Evolutionary conservation across 2,113 vertebrate genomes (phyloP).

Genomic region (Eubucco bourcierii): DNA sequence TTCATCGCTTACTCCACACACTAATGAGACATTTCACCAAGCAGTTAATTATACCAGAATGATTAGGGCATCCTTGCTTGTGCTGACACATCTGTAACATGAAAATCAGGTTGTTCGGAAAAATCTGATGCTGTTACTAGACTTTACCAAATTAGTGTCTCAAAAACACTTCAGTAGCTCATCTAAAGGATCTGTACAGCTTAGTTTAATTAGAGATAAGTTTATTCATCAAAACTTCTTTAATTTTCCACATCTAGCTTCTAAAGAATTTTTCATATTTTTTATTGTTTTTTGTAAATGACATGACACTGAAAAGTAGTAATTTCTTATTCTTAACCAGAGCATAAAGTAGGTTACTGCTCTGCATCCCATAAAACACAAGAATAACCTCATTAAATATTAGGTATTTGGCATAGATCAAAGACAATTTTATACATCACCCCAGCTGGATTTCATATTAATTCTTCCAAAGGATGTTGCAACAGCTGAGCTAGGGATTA

Average conservation of each 20-base stretch:
- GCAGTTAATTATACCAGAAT: slow-evolving; percentile 56
- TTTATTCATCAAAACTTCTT: slow-evolving; percentile 58
- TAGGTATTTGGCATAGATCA: not conserved
- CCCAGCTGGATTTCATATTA: not conserved
- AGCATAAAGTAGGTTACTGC: slow-evolving; percentile 63
- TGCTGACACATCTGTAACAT: slow-evolving; percentile 47
- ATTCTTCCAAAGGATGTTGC: not conserved
- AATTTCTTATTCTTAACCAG: slow-evolving; percentile 42
- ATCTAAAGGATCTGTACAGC: slow-evolving; percentile 17
- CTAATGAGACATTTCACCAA: slow-evolving; percentile 70
- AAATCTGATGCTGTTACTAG: slow-evolving; percentile 44
- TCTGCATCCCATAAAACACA: slow-evolving; percentile 1
- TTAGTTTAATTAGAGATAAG: slow-evolving; percentile 60
- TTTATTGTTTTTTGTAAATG: slow-evolving; percentile 38
- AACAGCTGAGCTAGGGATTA: not conserved
- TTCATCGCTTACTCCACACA: not conserved
- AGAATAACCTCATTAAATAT: not conserved
- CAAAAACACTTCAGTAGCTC: slow-evolving; percentile 52
- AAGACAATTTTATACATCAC: not conserved
- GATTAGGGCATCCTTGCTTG: slow-evolving; percentile 18
- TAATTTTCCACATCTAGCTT: slow-evolving; percentile 42
- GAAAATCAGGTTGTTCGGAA: slow-evolving; percentile 47
- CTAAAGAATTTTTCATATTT: not conserved
- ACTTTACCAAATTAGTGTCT: slow-evolving; percentile 54
- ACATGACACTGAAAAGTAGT: slow-evolving; percentile 36